Evolutionary conservation across 2,888 invertebrate species (phyloP), one percentile per base, ranked within the genome.

Genomic region (Antitype chi): DNA sequence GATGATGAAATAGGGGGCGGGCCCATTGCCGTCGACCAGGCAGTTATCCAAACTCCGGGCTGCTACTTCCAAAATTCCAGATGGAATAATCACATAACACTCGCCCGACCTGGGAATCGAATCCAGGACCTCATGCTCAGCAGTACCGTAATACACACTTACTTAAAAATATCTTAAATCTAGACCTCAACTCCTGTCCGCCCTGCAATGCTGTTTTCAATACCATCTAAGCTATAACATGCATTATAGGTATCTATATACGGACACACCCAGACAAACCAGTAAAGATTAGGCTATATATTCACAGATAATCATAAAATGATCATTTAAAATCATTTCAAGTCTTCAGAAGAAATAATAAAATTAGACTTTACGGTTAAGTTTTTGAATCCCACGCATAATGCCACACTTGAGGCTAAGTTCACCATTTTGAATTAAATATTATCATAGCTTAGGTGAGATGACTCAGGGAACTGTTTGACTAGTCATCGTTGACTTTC

Each of bases 291-390:
- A 52, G 43, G 2, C 59, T 25, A 23, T 15, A 6, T 62, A 66
- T 78, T 67, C 43, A 62, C 55, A 71, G n/a, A 83, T 71, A 83
- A 81, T 69, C 57, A 73, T 81, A 84, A 80, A 63, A 75, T 75
- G 1, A 80, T 74, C 25, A 62, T 85, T 75, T 75, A 63, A 82
- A 85, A 76, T 70, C 59, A 52, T 62, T 63, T 74, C 25, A 38
- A 70, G 55, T 66, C 66, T 60, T 59, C 38, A 32, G 57, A 64
- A 52, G 43, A 66, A 67, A 70, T 82, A 76, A 71, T 85, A 74
- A 85, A 77, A 53, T 74, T 47, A 60, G 25, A 76, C 66, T 77
- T 86, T 77, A 86, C 69, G 77, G 63, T 77, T 77, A 80, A 78
- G 60, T 25, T 17, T 59, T 68, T 1, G 9, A 66, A 70, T 75